A percentile compares a stretch with the other conserved stretches of the same genome.
Evolutionary conservation across 1,140 invertebrate species (phyloP).

Genomic region (Bombus sibiricus): DNA sequence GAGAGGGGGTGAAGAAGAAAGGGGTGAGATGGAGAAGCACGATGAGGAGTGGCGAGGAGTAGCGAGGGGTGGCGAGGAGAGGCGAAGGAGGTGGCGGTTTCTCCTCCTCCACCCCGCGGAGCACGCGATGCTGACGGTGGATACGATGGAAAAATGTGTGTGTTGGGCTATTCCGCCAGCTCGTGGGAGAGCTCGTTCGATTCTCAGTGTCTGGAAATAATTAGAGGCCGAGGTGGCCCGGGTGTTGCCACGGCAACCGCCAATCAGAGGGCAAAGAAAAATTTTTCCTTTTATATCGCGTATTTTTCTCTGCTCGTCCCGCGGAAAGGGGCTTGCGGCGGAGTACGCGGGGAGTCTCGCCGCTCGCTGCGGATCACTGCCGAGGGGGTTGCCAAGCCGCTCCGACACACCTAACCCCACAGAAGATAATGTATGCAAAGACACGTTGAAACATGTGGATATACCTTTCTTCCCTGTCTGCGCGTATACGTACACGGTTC

Average conservation of each 20-base stretch:
- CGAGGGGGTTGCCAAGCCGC: conserved; percentile 38
- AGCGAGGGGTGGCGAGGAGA: neutral
- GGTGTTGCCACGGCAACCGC: conserved; percentile 83
- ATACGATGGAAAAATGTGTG: conserved; percentile 71
- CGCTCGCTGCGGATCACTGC: conserved; percentile 36
- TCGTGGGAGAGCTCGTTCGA: conserved; percentile 80
- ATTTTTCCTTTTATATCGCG: conserved; percentile 80
- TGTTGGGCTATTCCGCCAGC: conserved; percentile 75
- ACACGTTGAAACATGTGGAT: conserved; percentile 76
- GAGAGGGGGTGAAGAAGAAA: neutral
- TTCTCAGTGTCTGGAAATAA: conserved; percentile 84
- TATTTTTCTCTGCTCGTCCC: conserved; percentile 76
- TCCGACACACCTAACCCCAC: conserved; percentile 19
- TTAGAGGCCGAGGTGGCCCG: conserved; percentile 80
- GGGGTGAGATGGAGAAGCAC: neutral
- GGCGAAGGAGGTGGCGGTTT: conserved; percentile 22
- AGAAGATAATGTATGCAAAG: conserved; percentile 81
- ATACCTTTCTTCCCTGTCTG: conserved; percentile 1
- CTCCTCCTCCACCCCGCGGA: neutral
- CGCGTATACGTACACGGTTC: neutral
- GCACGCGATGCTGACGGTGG: conserved; percentile 29
- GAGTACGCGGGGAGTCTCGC: conserved; percentile 15
- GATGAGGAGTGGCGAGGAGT: neutral
- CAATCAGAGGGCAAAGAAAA: conserved; percentile 83
- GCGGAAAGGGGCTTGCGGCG: conserved; percentile 54